Evolutionary conservation across 2,888 invertebrate genomes (phyloP).

Genomic region (Dilophus febrilis): DNA sequence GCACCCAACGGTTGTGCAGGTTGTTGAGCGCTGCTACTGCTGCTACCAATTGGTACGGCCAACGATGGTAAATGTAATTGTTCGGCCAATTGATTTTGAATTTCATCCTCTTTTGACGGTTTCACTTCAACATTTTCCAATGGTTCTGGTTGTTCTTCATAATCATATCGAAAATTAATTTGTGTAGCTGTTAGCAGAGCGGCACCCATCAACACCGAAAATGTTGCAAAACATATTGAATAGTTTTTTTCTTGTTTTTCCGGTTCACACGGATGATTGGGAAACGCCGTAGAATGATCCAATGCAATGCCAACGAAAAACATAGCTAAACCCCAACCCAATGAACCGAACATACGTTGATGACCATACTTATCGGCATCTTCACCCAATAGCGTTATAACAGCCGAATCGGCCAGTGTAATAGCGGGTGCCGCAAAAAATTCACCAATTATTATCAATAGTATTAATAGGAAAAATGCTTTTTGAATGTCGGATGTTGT

Average conservation of each 20-base stretch:
- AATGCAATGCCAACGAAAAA: constrained; percentile 86
- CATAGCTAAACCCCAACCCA: constrained; percentile 98
- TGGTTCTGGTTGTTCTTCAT: constrained; percentile 28
- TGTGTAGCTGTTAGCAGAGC: constrained; percentile 82
- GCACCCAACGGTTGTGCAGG: constrained; percentile 29
- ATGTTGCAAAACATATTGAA: constrained; percentile 95
- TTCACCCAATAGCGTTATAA: constrained; percentile 75
- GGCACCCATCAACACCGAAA: constrained; percentile 90
- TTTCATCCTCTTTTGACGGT: constrained; percentile 42
- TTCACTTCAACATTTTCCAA: constrained; percentile 28
- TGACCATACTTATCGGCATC: constrained; percentile 84
- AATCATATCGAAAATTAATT: constrained; percentile 46
- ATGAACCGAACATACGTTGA: constrained; percentile 94
- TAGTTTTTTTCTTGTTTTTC: constrained; percentile 91
- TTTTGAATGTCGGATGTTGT: constrained; percentile 72
- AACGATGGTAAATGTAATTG: constrained; percentile 61
- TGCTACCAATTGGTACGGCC: constrained; percentile 31
- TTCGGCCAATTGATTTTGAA: constrained; percentile 69
- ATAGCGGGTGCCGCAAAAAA: constrained; percentile 95
- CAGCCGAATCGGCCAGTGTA: constrained; percentile 84
- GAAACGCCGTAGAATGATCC: constrained; percentile 92
- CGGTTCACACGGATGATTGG: constrained; percentile 79
- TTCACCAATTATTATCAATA: constrained; percentile 90
- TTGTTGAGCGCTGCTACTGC: constrained; percentile 18
- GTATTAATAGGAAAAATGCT: constrained; percentile 82